Conservation (phyloP, 1,140 invertebrate species). For the Hylaeus anthracinus region DNA sequence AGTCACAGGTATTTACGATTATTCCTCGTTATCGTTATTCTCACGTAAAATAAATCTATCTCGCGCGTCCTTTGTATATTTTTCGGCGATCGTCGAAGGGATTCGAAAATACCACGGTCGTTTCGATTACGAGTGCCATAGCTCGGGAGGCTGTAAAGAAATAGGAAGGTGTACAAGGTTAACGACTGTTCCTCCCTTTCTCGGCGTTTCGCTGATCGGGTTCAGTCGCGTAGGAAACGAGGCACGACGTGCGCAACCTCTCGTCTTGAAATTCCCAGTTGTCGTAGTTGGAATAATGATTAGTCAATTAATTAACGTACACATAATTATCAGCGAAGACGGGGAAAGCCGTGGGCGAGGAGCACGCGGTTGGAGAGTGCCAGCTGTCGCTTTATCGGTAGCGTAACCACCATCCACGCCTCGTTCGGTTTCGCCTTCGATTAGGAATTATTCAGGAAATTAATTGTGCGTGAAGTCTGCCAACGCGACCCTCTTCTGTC, state of each 20-base stretch:
- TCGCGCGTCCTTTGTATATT: background rate
- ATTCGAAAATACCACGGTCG: background rate
- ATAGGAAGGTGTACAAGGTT: conserved; percentile 61
- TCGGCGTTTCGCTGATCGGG: conserved; percentile 29
- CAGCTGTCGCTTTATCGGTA: conserved; percentile 45
- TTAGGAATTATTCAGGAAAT: conserved; percentile 78
- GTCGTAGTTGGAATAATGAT: conserved; percentile 76
- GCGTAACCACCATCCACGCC: conserved; percentile 41
- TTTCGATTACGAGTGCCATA: background rate
- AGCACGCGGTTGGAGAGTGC: conserved; percentile 25
- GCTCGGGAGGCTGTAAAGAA: conserved; percentile 9
- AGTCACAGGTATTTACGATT: too few relatives aligned
- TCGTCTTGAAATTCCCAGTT: conserved; percentile 57
- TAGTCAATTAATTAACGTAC: conserved; percentile 81
- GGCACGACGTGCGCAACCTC: conserved; percentile 19
- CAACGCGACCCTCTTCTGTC: conserved; percentile 27
- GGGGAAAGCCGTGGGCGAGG: conserved; percentile 47
- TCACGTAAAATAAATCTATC: too few relatives aligned
- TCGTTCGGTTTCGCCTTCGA: conserved; percentile 70
- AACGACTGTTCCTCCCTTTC: conserved; percentile 65
- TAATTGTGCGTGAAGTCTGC: conserved; percentile 80
- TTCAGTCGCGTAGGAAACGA: conserved; percentile 38
- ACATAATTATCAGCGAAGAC: conserved; percentile 79
- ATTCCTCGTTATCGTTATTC: too few relatives aligned
- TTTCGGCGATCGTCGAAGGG: background rate